phyloP scores from a whole-genome alignment of 2,888 invertebrate genomes.

The Nephrotoma guestfalica region DNA sequence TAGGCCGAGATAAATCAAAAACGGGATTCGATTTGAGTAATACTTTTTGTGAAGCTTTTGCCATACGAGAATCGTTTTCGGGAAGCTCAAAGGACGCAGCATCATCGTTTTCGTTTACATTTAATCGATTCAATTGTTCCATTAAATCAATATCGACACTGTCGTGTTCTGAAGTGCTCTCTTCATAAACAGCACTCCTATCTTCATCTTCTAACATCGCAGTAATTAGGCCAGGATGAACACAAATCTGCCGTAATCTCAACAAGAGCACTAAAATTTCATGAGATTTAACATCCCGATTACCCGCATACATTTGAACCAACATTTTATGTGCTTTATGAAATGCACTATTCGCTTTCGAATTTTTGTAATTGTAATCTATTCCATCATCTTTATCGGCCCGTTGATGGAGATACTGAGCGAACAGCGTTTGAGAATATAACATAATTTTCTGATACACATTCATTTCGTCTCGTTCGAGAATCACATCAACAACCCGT shows the following conservation, averaged over 20 bases:
- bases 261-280: constrained; percentile 69
- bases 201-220: constrained; percentile 38
- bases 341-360: constrained; percentile 36
- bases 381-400: constrained; percentile 42
- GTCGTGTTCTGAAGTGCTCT: constrained; percentile 27
- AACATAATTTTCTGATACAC: constrained; percentile 63
- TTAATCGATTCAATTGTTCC: constrained; percentile 47
- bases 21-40: constrained; percentile 56
- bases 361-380: constrained; percentile 16
- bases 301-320: constrained; percentile 39
- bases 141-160: constrained; percentile 42
- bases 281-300: constrained; percentile 44
- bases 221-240: constrained; percentile 73
- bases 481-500: constrained; percentile 41
- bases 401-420: constrained; percentile 59
- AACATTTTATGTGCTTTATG: constrained; percentile 49
- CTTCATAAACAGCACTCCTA: constrained; percentile 18
- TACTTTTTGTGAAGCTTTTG: constrained; percentile 44
- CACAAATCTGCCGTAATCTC: constrained; percentile 75
- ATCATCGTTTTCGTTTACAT: constrained; percentile 29
- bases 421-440: constrained; percentile 59
- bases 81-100: neutral
- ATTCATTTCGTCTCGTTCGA: constrained; percentile 54
- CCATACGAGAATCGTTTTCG: constrained; percentile 21
- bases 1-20: constrained; percentile 41